These are phyloP conservation scores for Chrysodeixis includens DNA, from an alignment of 2,888 invertebrate genomes.

Conservation along the genomic window DNA sequence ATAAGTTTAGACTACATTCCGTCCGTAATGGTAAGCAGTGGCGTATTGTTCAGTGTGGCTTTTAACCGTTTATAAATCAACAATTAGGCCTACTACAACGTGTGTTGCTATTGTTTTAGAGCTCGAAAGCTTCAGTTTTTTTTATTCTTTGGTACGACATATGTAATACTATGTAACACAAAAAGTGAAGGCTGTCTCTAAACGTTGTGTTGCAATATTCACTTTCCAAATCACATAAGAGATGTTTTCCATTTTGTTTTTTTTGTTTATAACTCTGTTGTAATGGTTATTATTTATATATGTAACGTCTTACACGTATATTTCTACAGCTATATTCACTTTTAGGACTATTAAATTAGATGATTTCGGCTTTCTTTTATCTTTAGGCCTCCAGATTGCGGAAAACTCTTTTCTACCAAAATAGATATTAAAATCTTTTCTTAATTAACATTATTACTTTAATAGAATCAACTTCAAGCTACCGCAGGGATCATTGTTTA, in stretches of 20 bases:
- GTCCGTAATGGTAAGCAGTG: constrained; percentile 71
- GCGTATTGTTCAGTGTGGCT: constrained; percentile 72
- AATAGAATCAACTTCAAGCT: not conserved
- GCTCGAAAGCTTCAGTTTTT: constrained; percentile 32
- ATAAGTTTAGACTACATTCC: constrained; percentile 84
- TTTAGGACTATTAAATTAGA: no score
- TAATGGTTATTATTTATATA: not conserved
- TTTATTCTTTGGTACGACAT: constrained; percentile 8
- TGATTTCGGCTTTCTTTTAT: no score
- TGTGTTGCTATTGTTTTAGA: constrained; percentile 6
- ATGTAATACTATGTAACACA: not conserved
- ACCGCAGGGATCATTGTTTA: not conserved
- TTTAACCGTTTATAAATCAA: constrained; percentile 70
- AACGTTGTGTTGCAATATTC: constrained; percentile 30
- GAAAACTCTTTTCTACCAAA: no score
- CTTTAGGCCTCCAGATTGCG: no score
- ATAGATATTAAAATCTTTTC: no score
- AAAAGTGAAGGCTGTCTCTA: constrained; percentile 17
- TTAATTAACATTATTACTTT: no score
- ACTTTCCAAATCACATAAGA: constrained; percentile 23
- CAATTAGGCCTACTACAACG: constrained; percentile 57
- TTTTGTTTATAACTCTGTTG: not conserved
- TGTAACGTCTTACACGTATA: no score
- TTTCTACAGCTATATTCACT: no score
- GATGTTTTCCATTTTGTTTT: not conserved